These are phyloP conservation scores for Rhadinocentrus ornatus DNA, from an alignment of 2,797 vertebrate species.

Conservation along the genomic window DNA sequence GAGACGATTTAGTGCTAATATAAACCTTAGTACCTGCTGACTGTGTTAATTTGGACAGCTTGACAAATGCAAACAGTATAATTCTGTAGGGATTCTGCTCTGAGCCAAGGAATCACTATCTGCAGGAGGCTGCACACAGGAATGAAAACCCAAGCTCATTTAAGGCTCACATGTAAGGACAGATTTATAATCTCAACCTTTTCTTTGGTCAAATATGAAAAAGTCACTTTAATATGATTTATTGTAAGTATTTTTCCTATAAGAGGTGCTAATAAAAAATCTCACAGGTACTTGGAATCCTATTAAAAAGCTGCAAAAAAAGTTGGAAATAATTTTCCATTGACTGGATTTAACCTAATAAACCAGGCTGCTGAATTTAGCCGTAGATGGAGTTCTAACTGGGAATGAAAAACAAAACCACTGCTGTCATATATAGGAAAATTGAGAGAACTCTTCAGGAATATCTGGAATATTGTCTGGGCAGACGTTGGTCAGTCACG, in stretches of 20 bases:
- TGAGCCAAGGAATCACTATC: slow-evolving; percentile 10
- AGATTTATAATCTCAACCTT: not conserved
- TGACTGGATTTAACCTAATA: not conserved
- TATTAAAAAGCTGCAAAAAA: too few relatives aligned
- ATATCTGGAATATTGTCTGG: too few relatives aligned
- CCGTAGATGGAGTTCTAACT: not conserved
- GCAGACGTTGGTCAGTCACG: too few relatives aligned
- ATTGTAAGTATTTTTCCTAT: too few relatives aligned
- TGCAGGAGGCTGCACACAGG: slow-evolving; percentile 20
- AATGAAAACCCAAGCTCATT: too few relatives aligned
- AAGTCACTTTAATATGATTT: too few relatives aligned
- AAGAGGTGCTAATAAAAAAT: too few relatives aligned
- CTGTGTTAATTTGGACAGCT: slow-evolving; percentile 69
- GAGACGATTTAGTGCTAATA: slow-evolving; percentile 69
- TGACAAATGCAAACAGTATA: slow-evolving; percentile 58
- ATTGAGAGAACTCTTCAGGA: too few relatives aligned
- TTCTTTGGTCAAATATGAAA: too few relatives aligned
- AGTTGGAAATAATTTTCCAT: too few relatives aligned
- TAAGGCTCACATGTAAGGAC: not conserved
- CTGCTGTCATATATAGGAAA: too few relatives aligned
- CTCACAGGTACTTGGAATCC: too few relatives aligned
- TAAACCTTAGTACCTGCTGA: slow-evolving; percentile 73
- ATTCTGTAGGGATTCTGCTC: slow-evolving; percentile 35
- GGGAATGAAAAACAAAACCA: not conserved
- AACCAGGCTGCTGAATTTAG: not conserved